Conservation (phyloP, 1,140 invertebrate genomes). For the Maconellicoccus hirsutus region DNA sequence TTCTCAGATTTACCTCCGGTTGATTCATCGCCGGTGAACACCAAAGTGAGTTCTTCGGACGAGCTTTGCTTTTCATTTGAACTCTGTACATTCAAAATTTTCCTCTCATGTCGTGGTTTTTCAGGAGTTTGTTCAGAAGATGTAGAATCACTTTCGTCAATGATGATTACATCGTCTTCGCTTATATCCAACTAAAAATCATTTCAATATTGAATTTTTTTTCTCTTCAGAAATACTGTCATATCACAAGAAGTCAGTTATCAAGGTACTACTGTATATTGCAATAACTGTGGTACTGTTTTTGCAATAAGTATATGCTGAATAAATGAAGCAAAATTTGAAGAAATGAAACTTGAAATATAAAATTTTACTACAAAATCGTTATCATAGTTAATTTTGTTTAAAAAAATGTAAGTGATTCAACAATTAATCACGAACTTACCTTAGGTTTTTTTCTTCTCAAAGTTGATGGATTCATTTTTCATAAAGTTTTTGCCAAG, state of each 20-base stretch:
- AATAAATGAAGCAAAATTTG: too few species aligned
- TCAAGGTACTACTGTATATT: neutral
- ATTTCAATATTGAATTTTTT: neutral
- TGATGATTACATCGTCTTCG: constrained; percentile 3
- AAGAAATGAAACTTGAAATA: too few species aligned
- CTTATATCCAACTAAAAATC: neutral
- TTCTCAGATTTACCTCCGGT: constrained; percentile 2
- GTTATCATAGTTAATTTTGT: neutral
- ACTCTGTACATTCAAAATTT: constrained; percentile 9
- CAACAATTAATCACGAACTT: neutral
- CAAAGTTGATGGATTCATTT: neutral
- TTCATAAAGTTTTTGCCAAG: neutral
- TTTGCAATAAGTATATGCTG: too few species aligned
- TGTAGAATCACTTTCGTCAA: constrained; percentile 1
- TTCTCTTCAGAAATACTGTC: neutral
- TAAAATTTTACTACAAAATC: too few species aligned
- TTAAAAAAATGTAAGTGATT: neutral
- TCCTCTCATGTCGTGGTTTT: neutral
- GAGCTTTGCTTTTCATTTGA: neutral
- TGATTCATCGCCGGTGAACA: neutral
- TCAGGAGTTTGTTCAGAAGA: constrained; percentile 1
- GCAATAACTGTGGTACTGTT: too few species aligned
- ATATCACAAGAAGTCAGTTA: neutral
- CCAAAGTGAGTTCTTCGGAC: neutral
- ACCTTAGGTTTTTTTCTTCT: constrained; percentile 10